phyloP scores from a whole-genome alignment of 2,888 invertebrate genomes.

The Sesia bembeciformis region DNA sequence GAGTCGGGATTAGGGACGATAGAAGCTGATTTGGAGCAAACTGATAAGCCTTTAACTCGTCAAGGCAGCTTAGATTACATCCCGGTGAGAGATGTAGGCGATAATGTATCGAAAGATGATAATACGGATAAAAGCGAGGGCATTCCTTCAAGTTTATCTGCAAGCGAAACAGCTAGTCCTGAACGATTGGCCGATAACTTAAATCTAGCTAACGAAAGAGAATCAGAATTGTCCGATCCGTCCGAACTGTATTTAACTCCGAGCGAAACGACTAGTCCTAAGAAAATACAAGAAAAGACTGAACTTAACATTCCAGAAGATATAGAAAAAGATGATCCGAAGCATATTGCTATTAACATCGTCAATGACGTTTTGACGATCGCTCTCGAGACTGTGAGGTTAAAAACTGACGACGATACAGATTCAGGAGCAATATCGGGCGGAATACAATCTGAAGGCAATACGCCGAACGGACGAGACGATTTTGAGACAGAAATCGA shows the following conservation, averaged over 20 bases:
- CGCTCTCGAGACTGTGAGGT: conserved; percentile 56
- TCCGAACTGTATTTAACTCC: conserved; percentile 81
- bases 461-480: conserved; percentile 61
- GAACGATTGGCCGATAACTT: conserved; percentile 53
- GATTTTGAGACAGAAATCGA: conserved; percentile 62
- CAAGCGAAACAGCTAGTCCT: conserved; percentile 64
- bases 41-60: conserved; percentile 48
- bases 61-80: conserved; percentile 67
- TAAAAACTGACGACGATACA: conserved; percentile 60
- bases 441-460: conserved; percentile 58
- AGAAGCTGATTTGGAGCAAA: conserved; percentile 35
- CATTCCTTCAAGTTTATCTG: conserved; percentile 62
- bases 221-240: conserved; percentile 78
- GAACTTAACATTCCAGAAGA: conserved; percentile 38
- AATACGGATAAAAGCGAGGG: conserved; percentile 67
- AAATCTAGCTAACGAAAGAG: conserved; percentile 61
- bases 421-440: conserved; percentile 67
- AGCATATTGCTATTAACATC: conserved; percentile 57
- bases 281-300: conserved; percentile 57
- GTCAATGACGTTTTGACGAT: conserved; percentile 66
- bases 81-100: conserved; percentile 66
- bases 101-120: conserved; percentile 50
- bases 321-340: conserved; percentile 44
- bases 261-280: conserved; percentile 75
- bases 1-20: conserved; percentile 55